Evolutionary conservation across 1,140 invertebrate genomes (phyloP).

Genomic region (Drosophila albomicans): DNA sequence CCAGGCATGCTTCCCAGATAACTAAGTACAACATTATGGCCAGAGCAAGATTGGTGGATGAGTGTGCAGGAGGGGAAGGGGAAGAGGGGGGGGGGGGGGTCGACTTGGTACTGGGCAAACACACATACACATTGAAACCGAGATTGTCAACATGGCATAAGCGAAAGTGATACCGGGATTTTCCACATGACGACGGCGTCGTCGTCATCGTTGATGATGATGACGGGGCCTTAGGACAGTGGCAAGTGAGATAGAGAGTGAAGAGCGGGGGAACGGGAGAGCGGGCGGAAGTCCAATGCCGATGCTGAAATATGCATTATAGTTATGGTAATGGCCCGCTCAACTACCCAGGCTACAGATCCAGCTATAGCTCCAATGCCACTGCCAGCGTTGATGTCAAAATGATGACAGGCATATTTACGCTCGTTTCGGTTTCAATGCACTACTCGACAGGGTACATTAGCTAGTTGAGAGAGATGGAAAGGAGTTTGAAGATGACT

Average conservation of each 20-base stretch:
- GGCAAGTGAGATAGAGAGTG: background rate
- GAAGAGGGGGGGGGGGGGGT: background rate
- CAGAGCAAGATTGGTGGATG: background rate
- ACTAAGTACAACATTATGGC: conserved; percentile 31
- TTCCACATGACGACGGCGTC: conserved; percentile 63
- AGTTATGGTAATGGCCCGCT: conserved; percentile 78
- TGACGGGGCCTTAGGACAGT: conserved; percentile 35
- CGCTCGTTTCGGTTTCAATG: conserved; percentile 59
- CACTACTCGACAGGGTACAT: background rate
- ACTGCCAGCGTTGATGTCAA: conserved; percentile 70
- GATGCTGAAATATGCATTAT: conserved; percentile 83
- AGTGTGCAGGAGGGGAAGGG: background rate
- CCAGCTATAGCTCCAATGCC: conserved; percentile 37
- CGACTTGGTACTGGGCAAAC: conserved; percentile 31
- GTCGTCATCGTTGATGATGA: conserved; percentile 38
- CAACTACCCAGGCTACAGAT: conserved; percentile 62
- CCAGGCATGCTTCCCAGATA: conserved; percentile 62
- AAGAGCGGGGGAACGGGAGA: background rate
- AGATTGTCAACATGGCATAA: conserved; percentile 81
- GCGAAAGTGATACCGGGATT: conserved; percentile 82
- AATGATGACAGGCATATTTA: conserved; percentile 83
- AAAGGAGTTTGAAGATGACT: too few species aligned
- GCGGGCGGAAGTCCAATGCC: conserved; percentile 45
- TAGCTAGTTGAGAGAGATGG: background rate
- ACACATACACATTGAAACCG: conserved; percentile 78